Evolutionary conservation across 1,140 invertebrate species (phyloP), one percentile per base, ranked within the genome.

Genomic region (Dufourea novaeangliae): DNA sequence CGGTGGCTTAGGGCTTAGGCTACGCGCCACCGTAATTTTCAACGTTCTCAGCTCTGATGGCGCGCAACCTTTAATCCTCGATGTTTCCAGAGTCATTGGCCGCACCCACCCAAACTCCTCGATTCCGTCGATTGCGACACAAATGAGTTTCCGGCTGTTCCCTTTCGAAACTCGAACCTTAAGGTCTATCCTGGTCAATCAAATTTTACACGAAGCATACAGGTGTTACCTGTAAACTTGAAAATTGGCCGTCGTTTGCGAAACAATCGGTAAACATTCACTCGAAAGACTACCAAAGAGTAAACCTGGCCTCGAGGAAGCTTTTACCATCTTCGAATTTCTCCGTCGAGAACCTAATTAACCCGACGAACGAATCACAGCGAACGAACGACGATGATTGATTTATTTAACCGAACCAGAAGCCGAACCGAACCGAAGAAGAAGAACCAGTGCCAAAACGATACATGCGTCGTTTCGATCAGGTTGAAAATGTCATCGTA

Each of bases 1-100:
- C 29, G 56, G 17, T n/a, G 46, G 46, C 46, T n/a, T 17, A 17
- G 1, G 41, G 41, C 20, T 7, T 7, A 6, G 7, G 14, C 57
- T 37, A 34, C 62, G 27, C 37, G 34, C 68, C 56, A 77, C 17
- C 52, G 41, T 79, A 66, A 80, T 73, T 79, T 46, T 59, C 41
- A 34, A 27, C 27, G 41, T 52, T 52, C 46, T 22, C 14, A 12
- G 1, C 69, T 20, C 32, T 20, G 41, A 39, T 11, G 22, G 46
- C 17, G 50, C 14, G 37, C 69, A 79, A 56, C 62, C 66, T 78
- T 59, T 71, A 64, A 72, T 80, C 50, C 41, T 12, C 41, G 27
- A 64, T 61, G 76, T 52, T 80, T 59, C 54, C 62, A 56, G 34
- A 84, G 69, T 83, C 68, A 79, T 56, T 54, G 71, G 66, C 61